Base-by-base conservation (phyloP, 2,888 invertebrate species). In the Caenorhabditis wallacei region DNA sequence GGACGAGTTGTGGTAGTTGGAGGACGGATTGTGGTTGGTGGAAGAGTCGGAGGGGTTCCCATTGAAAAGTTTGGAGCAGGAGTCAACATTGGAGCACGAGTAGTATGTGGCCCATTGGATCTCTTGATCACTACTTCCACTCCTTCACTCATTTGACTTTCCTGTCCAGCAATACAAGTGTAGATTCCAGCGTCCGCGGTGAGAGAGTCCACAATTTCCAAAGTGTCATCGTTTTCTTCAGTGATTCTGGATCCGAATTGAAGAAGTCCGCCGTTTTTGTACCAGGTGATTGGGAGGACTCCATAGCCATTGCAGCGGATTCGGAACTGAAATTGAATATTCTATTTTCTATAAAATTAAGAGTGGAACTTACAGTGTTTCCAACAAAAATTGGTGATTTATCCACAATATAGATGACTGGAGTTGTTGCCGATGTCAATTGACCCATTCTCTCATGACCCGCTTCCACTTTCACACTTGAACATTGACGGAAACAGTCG, bases 201-300 rank as follows among this genome's bases (percentile, higher is more conserved):
- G 10, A 72, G 35, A 22, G 82, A 57, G 22, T 78, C 78, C 37
- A 78, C 82, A 26, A 82, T 57, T 40, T 82, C 82, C 24, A 82
- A 30, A 8, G 82, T 82, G 51, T 82, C 82, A 26, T 82, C 82
- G 30, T 82, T 82, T 43, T 82, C 82, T 54, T 82, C 82, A 26
- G 74, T 79, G 61, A 87, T 79, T 46, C 87, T 63, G 1, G 72
- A 68, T 30, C 79, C 82, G 71, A 88, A 87, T 48, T 83, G 78
- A 11, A 88, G 64, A n/a, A 88, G 53, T 24, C 80, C 69, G 22
- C 87, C 87, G 48, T 88, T 82, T 72, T 88, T 88, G 85, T 86
- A 88, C 88, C 88, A 88, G 18, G 87, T 70, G 35, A 88, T 82
- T 8, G 88, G 88, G 7, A 68, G 26, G 5, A 82, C 59, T 18